phyloP scores from a whole-genome alignment of 1,140 invertebrate species.

The Ceratosolen solmsi region DNA sequence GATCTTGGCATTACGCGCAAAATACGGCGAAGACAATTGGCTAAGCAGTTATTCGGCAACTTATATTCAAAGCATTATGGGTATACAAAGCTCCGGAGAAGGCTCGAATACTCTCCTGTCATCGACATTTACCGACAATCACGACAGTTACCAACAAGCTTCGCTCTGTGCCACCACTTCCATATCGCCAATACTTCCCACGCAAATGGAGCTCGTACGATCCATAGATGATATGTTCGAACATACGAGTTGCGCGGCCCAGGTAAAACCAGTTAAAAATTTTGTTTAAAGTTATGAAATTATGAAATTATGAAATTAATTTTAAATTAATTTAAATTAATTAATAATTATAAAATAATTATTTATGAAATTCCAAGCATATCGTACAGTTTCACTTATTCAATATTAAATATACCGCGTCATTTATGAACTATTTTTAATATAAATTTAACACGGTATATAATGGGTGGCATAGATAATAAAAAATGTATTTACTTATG shows the following conservation, averaged over 20 bases:
- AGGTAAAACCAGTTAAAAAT: background rate
- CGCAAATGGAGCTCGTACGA: background rate
- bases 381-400: too few species aligned
- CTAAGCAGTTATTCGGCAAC: conserved; percentile 74
- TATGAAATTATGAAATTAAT: too few species aligned
- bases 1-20: conserved; percentile 75
- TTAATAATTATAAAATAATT: too few species aligned
- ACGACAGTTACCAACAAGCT: background rate
- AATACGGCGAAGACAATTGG: conserved; percentile 77
- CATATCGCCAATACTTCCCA: conserved; percentile 20
- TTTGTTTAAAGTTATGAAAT: too few species aligned
- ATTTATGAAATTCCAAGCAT: too few species aligned
- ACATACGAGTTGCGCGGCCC: too few species aligned
- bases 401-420: background rate
- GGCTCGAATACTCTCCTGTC: conserved; percentile 24
- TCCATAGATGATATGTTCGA: background rate
- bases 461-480: too few species aligned
- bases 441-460: background rate
- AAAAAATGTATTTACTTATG: background rate
- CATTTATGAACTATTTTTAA: background rate
- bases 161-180: background rate
- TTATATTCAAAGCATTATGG: conserved; percentile 75
- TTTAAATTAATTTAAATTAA: too few species aligned
- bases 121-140: conserved; percentile 28
- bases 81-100: conserved; percentile 63